phyloP scores from a whole-genome alignment of 1,140 invertebrate genomes.

The Muscidifurax raptorellus region DNA sequence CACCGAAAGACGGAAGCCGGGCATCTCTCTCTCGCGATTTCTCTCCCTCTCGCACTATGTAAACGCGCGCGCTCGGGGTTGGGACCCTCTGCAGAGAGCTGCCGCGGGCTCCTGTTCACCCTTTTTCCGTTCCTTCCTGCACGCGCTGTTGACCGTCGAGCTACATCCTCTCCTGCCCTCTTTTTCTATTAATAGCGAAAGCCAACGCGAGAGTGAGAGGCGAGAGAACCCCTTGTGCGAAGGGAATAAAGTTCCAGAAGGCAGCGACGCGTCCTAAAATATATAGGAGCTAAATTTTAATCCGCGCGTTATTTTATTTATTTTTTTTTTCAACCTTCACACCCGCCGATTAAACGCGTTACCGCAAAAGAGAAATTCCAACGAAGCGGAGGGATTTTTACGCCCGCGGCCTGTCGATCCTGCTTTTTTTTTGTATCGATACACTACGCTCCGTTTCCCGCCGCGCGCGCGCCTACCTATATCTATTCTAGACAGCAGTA shows the following conservation, averaged over 20 bases:
- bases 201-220: neutral
- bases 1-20: slow-evolving; percentile 33
- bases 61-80: neutral
- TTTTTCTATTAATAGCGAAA: slow-evolving; percentile 66
- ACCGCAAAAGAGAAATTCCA: slow-evolving; percentile 44
- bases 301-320: neutral
- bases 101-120: slow-evolving; percentile 54
- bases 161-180: slow-evolving; percentile 59
- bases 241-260: slow-evolving; percentile 33
- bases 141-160: slow-evolving; percentile 60
- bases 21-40: neutral
- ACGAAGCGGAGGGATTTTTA: slow-evolving; percentile 47
- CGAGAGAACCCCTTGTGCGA: neutral
- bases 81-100: neutral
- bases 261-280: slow-evolving; percentile 42
- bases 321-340: slow-evolving; percentile 34
- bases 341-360: slow-evolving; percentile 52
- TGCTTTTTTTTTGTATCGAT: slow-evolving; percentile 14
- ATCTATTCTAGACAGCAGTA: neutral
- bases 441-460: neutral
- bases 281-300: slow-evolving; percentile 45
- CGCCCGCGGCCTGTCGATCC: neutral
- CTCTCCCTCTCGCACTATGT: neutral
- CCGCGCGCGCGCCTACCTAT: neutral
- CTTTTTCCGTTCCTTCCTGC: slow-evolving; percentile 57